Evolutionary conservation across 2,797 vertebrate genomes (phyloP), one percentile per base, ranked within the genome.

Genomic region (Spheniscus humboldti): DNA sequence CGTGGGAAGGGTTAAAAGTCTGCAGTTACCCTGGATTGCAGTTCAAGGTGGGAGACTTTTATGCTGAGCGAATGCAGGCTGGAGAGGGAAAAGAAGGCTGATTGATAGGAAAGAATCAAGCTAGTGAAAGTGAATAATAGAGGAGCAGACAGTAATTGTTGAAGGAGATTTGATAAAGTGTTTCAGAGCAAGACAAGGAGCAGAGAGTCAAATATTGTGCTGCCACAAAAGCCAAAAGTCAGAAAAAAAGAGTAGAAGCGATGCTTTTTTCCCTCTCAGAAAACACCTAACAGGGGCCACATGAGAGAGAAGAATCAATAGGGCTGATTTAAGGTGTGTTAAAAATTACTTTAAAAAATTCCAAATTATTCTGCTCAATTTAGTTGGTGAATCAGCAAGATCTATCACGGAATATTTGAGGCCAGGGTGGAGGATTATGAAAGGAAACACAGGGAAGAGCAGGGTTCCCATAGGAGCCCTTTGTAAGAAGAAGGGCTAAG

Each of bases 151-250:
- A 97, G 88, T 94, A 91, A 96, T 95, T 96, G 95, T 82, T 94
- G 80, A 63, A 97, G 93, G 56, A 74, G 94, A 95, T 97, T 94
- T 97, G 95, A 97, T 79, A 96, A 97, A 96, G 83, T 88, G 50
- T 71, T 97, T 80, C 85, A 94, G 87, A 94, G 57, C 86, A 84
- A 91, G 89, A 62, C 66, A 95, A 92, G 95, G 80, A 96, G 66
- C 86, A 80, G 81, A 47, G 59, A 93, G 92, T 92, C 95, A 96
- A 97, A 94, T 85, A 85, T 94, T 96, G 73, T 66, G 73, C 94
- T 96, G 85, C 91, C 66, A 96, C 37, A 48, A 97, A 93, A 94
- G 63, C 62, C 87, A 86, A 84, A 94, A 94, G 86, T 92, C 80
- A 93, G 87, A 17, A 83, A 76, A 56, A 86, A 95, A 82, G 20